Evolutionary conservation across 1,140 invertebrate species (phyloP), one percentile per base, ranked within the genome.

Genomic region (Dolichoris vasculosae): DNA sequence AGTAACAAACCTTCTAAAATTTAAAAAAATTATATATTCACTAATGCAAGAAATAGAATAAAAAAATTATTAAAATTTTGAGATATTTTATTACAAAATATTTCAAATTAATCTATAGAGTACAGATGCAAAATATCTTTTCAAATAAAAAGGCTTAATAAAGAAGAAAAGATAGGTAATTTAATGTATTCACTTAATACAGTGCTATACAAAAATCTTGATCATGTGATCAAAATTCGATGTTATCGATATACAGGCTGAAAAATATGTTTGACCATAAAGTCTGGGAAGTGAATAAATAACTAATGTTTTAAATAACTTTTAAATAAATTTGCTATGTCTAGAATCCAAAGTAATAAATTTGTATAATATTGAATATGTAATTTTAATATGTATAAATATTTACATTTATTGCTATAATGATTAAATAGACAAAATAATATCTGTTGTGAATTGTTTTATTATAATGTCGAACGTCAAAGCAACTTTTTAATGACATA

Each of bases 161-260:
- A 63, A 7, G 9, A 38, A 85, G 26, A 59, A 30, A 15, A 80
- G 79, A 38, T 84, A 38, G 75, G 76, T 87, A 82, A 63, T 77
- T 90, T 71, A 90, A 88, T 90, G 89, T 90, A 87, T 88, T 90
- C 87, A 87, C 88, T 91, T 89, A 64, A 63, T 83, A 77, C 86
- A 85, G 89, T 91, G 89, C 90, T 77, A 32, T 79, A 87, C 89
- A 91, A 87, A 89, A 89, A 89, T 89, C 82, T 85, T 90, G 89
- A 89, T 90, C 78, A 89, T 91, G 90, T 88, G 90, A 91, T 91
- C 89, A 91, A 85, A 89, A 85, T 78, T 89, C 87, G 88, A 88
- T 86, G 88, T 88, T 84, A 88, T 86, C 85, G 69, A 89, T 85
- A 86, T 35, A 73, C 51, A 81, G 75, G 63, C 82, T 84, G 75